These are phyloP conservation scores for Sialis lutaria DNA, from an alignment of 2,888 invertebrate species.

Conservation along the genomic window DNA sequence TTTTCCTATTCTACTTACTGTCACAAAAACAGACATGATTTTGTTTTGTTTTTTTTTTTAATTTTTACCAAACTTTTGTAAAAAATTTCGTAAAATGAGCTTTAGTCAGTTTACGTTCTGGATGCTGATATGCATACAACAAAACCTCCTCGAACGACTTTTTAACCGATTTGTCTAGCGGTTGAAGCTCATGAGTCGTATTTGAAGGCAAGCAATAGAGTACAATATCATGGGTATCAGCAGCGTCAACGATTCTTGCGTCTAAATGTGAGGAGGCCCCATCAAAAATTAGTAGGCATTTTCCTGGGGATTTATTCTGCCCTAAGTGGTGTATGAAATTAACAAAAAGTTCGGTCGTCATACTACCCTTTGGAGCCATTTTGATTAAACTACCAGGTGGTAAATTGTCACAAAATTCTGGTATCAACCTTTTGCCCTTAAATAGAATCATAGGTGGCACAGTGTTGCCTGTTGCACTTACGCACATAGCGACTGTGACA, in stretches of 20 bases:
- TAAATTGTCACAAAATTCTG: conserved; percentile 11
- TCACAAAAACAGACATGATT: too few relatives aligned
- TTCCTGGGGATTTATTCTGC: conserved; percentile 8
- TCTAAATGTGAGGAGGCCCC: conserved; percentile 11
- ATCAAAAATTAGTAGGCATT: conserved; percentile 11
- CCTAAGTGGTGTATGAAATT: conserved; percentile 10
- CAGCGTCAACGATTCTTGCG: conserved; percentile 9
- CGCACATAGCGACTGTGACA: conserved; percentile 7
- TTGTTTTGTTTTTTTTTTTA: too few relatives aligned
- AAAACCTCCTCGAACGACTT: neutral
- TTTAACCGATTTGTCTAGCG: conserved; percentile 7
- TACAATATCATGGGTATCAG: conserved; percentile 9
- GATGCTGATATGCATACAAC: too few relatives aligned
- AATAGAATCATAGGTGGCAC: conserved; percentile 9
- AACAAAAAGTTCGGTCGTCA: conserved; percentile 10
- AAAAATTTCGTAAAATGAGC: too few relatives aligned
- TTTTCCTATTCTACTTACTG: too few relatives aligned
- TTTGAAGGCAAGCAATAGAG: conserved; percentile 10
- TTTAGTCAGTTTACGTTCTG: too few relatives aligned
- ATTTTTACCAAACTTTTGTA: too few relatives aligned
- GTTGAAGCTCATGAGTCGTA: neutral
- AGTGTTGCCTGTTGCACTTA: conserved; percentile 5
- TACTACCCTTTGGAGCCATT: conserved; percentile 13
- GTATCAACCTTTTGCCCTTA: conserved; percentile 9
- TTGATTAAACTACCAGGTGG: conserved; percentile 9